These are phyloP conservation scores for Helicoverpa armigera DNA, from an alignment of 1,140 invertebrate species.

Conservation along the genomic window DNA sequence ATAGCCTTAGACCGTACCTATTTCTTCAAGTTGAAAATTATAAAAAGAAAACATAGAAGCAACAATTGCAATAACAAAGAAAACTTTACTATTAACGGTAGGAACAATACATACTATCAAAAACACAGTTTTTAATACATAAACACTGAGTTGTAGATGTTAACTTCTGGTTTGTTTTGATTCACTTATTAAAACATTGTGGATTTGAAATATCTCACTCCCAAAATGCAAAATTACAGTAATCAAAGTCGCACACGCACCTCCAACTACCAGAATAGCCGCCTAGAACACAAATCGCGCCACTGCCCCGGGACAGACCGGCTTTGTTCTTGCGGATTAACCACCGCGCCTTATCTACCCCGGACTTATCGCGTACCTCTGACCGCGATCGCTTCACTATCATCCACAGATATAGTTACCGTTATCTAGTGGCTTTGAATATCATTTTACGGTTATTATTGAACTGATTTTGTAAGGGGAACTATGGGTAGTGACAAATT, in stretches of 20 bases:
- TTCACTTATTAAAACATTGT: too few relatives aligned
- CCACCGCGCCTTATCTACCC: constrained; percentile 63
- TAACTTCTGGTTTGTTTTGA: too few relatives aligned
- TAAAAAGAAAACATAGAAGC: too few relatives aligned
- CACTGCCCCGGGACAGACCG: constrained; percentile 60
- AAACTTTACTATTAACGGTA: too few relatives aligned
- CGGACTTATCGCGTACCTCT: constrained; percentile 65
- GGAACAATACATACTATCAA: too few relatives aligned
- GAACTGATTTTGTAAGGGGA: not conserved
- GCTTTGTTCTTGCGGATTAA: constrained; percentile 73
- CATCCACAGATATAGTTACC: constrained; percentile 3
- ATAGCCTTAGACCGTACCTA: too few relatives aligned
- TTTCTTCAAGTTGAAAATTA: too few relatives aligned
- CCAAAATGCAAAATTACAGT: not conserved
- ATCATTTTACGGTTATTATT: not conserved
- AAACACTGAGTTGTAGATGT: too few relatives aligned
- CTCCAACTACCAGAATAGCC: constrained; percentile 51
- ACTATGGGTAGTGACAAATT: too few relatives aligned
- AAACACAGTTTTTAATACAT: too few relatives aligned
- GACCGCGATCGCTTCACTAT: constrained; percentile 51
- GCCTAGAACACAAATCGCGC: constrained; percentile 49
- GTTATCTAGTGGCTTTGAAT: constrained; percentile 7
- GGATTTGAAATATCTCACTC: not conserved
- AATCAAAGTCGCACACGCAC: not conserved
- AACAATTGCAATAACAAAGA: too few relatives aligned